A percentile compares a stretch with the other conserved stretches of the same genome.
Evolutionary conservation across 2,113 vertebrate genomes (phyloP).

Genomic region (Alces alces): DNA sequence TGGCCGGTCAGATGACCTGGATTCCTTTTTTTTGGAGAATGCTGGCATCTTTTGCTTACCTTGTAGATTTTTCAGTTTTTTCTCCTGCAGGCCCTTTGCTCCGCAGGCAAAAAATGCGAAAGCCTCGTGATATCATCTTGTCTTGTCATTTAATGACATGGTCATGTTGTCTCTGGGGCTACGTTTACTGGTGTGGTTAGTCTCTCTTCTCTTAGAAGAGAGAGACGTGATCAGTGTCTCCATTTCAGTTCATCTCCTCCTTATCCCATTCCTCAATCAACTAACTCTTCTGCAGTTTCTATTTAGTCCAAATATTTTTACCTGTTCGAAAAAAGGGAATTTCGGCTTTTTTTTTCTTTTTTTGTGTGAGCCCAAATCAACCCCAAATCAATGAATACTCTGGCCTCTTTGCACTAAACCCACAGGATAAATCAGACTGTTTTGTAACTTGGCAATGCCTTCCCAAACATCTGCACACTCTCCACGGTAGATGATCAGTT

Average conservation of each 20-base stretch:
- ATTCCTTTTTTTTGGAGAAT: not conserved
- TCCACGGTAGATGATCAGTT: not conserved
- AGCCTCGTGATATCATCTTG: not conserved
- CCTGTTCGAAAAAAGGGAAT: not conserved
- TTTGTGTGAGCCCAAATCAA: not conserved
- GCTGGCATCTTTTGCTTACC: not conserved
- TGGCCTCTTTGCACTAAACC: not conserved
- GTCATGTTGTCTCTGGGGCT: not conserved
- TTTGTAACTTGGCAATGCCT: not conserved
- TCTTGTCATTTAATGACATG: not conserved
- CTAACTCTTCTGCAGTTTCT: not conserved
- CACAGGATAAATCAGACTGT: not conserved
- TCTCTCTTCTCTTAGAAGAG: not conserved
- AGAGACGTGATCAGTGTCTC: not conserved
- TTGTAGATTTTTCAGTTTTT: not conserved
- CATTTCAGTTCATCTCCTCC: not conserved
- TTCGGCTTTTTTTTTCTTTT: not conserved
- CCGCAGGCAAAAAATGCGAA: not conserved
- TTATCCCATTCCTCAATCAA: not conserved
- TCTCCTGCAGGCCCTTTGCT: not conserved
- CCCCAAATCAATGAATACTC: not conserved
- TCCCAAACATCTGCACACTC: not conserved
- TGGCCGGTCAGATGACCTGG: no score
- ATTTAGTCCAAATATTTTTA: not conserved
- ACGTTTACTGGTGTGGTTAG: not conserved